Evolutionary conservation across 2,113 vertebrate genomes (phyloP).

Genomic region (Lagopus leucura): DNA sequence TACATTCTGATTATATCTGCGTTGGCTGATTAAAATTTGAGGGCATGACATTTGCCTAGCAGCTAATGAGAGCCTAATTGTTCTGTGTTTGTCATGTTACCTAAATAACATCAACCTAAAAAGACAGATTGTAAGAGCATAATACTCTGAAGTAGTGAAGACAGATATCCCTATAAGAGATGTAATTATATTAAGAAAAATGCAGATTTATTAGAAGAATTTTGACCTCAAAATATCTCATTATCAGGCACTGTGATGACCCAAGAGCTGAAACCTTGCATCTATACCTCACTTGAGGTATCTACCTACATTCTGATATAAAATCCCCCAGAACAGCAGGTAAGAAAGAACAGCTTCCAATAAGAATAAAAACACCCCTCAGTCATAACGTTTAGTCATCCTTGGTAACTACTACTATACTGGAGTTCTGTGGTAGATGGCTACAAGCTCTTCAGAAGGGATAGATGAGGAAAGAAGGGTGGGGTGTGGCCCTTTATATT

Average conservation of each 20-base stretch:
- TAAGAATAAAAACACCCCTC: not conserved
- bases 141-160: slow-evolving; percentile 2
- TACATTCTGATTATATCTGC: slow-evolving; percentile 20
- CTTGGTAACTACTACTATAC: not conserved
- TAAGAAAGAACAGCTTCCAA: not conserved
- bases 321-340: not conserved
- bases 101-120: not conserved
- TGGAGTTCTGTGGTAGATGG: no score
- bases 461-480: no score
- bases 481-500: no score
- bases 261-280: not conserved
- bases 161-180: not conserved
- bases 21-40: slow-evolving; percentile 32
- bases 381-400: not conserved
- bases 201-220: not conserved
- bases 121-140: not conserved
- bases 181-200: not conserved
- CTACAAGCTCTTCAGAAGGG: no score
- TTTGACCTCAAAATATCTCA: not conserved
- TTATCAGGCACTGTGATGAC: not conserved
- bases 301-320: not conserved
- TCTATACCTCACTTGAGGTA: not conserved
- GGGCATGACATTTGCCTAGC: slow-evolving; percentile 22
- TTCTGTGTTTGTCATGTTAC: slow-evolving; percentile 16
- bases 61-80: slow-evolving; percentile 41